Conservation (phyloP, 2,888 invertebrate species). For the Erpobdella octoculata region DNA sequence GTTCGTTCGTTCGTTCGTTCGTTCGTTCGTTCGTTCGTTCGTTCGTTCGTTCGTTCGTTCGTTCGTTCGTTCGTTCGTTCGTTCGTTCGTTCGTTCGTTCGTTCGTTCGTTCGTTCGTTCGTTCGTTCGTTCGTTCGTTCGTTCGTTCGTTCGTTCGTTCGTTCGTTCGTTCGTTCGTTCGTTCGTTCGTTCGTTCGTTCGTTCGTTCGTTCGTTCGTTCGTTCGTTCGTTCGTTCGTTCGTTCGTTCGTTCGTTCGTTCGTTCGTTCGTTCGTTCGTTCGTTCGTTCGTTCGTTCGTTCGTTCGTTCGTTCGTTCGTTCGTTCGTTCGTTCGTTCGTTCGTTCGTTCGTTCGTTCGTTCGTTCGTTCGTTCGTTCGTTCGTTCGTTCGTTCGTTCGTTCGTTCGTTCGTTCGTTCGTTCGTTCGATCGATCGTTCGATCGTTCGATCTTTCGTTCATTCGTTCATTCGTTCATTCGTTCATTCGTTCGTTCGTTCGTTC, state of each 20-base stretch:
- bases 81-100: no score
- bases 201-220: neutral
- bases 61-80: no score
- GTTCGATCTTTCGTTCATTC: neutral
- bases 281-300: slow-evolving; percentile 9
- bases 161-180: no score
- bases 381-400: slow-evolving; percentile 17
- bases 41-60: no score
- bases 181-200: neutral
- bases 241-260: neutral
- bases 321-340: neutral
- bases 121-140: no score
- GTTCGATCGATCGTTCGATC: slow-evolving; percentile 14
- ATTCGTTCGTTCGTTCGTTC: no score
- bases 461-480: neutral
- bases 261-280: neutral
- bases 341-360: slow-evolving; percentile 13
- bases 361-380: neutral
- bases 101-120: no score
- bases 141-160: no score
- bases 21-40: no score
- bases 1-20: no score
- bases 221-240: neutral
- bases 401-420: slow-evolving; percentile 17
- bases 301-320: slow-evolving; percentile 14